These are phyloP conservation scores for Dipodomys spectabilis DNA, from an alignment of 2,113 vertebrate genomes.

Conservation along the genomic window DNA sequence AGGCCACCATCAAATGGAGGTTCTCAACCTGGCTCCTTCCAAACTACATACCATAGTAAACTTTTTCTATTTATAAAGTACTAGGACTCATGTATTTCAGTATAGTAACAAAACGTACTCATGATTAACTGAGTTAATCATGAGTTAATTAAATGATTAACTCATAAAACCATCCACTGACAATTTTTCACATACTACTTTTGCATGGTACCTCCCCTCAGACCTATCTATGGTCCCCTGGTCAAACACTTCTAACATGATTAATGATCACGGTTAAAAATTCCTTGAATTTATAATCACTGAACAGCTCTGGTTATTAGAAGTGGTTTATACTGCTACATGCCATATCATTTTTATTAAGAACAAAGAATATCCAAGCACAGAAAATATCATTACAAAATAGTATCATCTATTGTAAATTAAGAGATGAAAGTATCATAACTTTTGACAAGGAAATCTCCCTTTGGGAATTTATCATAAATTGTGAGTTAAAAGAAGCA, in stretches of 20 bases:
- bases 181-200: not conserved
- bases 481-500: not conserved
- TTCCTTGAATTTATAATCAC: not conserved
- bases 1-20: too few relatives aligned
- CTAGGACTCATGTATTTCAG: not conserved
- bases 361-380: not conserved
- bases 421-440: slow-evolving; percentile 5
- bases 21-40: not conserved
- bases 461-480: slow-evolving; percentile 5
- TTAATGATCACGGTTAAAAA: not conserved
- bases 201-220: not conserved
- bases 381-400: not conserved
- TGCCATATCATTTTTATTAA: not conserved
- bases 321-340: not conserved
- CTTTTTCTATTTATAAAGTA: not conserved
- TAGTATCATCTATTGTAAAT: not conserved
- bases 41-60: not conserved
- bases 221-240: not conserved
- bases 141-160: not conserved
- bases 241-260: not conserved
- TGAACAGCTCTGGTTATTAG: not conserved
- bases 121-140: too few relatives aligned
- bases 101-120: not conserved
- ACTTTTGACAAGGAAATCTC: not conserved
- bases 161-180: not conserved